Conservation (phyloP, 2,113 vertebrate genomes). For the Probosciger aterrimus region DNA sequence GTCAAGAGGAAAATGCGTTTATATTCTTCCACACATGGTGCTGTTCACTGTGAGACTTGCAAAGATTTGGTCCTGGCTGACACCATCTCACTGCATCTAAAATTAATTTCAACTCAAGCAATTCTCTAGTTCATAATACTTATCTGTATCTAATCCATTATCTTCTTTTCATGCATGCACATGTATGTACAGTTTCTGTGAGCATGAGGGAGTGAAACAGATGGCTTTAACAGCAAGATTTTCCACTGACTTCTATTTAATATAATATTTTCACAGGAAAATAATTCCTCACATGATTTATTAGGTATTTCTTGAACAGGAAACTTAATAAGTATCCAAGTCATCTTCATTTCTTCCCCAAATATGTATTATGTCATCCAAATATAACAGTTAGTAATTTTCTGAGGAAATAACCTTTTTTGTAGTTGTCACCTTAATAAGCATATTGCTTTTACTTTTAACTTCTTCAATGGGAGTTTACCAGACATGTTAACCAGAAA, state of each 20-base stretch:
- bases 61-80: conserved; percentile 37
- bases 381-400: not conserved
- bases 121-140: not conserved
- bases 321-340: not conserved
- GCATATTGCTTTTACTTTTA: not conserved
- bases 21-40: not conserved
- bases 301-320: conserved; percentile 31
- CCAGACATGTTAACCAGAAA: not conserved
- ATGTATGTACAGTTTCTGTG: not conserved
- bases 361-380: conserved; percentile 7
- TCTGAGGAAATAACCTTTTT: not conserved
- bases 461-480: not conserved
- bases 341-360: not conserved
- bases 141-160: conserved; percentile 27
- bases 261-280: conserved; percentile 37
- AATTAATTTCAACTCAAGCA: conserved; percentile 45
- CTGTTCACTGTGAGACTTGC: conserved; percentile 2
- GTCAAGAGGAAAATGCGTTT: not conserved
- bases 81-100: conserved; percentile 46
- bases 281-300: not conserved
- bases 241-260: conserved; percentile 24
- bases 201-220: conserved; percentile 26
- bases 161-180: not conserved
- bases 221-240: conserved; percentile 47
- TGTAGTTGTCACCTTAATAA: not conserved